Conservation (phyloP, 2,113 vertebrate genomes). For the Eulacestoma nigropectus region DNA sequence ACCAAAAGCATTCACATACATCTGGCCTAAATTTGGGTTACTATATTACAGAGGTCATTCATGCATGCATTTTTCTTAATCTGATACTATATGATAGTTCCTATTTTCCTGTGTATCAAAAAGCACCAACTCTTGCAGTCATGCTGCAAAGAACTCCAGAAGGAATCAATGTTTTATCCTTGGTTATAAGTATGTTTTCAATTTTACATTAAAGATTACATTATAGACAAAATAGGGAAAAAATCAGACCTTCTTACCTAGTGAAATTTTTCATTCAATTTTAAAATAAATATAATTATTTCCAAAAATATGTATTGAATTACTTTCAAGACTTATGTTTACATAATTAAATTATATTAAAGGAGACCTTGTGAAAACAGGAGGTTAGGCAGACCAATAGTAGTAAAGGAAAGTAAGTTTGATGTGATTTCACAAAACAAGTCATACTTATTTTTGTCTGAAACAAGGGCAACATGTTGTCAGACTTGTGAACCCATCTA, state of each 20-base stretch:
- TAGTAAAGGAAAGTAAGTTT: not conserved
- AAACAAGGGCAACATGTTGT: not conserved
- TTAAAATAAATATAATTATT: not conserved
- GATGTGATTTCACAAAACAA: not conserved
- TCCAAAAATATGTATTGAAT: not conserved
- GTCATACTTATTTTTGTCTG: not conserved
- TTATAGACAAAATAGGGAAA: not conserved
- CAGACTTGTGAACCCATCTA: constrained; percentile 1
- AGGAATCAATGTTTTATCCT: not conserved
- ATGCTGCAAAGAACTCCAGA: not conserved
- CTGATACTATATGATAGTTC: not conserved
- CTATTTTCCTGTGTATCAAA: not conserved
- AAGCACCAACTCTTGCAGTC: not conserved
- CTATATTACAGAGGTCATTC: not conserved
- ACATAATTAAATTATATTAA: not conserved
- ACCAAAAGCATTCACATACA: not conserved
- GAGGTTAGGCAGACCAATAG: not conserved
- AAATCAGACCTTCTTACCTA: not conserved
- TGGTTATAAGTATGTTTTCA: not conserved
- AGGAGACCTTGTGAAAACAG: not conserved
- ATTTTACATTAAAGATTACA: not conserved
- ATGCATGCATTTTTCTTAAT: not conserved
- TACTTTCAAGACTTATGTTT: not conserved
- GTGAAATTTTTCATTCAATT: not conserved
- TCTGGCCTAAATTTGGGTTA: not conserved